Evolutionary conservation across 2,113 vertebrate species (phyloP).

Genomic region (Tupaia chinensis): DNA sequence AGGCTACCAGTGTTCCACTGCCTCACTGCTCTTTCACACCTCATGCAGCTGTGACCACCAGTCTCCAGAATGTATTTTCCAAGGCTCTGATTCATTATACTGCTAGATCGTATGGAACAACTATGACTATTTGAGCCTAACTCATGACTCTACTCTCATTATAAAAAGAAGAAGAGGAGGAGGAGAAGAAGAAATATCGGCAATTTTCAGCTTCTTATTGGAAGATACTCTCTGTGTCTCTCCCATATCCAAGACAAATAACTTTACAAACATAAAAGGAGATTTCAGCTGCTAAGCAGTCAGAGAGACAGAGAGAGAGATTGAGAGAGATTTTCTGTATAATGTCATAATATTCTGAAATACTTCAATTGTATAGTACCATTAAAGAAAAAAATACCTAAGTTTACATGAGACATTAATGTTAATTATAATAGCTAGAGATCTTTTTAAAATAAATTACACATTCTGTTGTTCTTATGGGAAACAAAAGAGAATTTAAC

Average conservation of each 20-base stretch:
- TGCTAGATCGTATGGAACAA: not conserved
- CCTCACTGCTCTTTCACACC: not conserved
- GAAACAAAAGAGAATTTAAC: not conserved
- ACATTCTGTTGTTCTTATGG: not conserved
- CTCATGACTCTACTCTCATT: not conserved
- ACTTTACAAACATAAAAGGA: not conserved
- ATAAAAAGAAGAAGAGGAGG: not conserved
- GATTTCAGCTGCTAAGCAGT: not conserved
- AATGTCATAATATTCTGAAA: not conserved
- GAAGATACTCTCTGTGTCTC: not conserved
- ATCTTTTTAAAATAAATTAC: not conserved
- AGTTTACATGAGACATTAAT: not conserved
- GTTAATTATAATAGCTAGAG: not conserved
- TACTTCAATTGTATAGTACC: not conserved
- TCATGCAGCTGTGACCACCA: not conserved
- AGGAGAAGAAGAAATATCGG: not conserved
- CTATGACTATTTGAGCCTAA: not conserved
- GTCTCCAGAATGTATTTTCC: not conserved
- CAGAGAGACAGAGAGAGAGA: not conserved
- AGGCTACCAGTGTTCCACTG: not conserved
- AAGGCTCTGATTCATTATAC: not conserved
- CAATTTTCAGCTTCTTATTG: not conserved
- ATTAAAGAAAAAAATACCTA: not conserved
- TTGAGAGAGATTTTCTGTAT: not conserved
- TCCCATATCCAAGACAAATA: not conserved